phyloP scores from a whole-genome alignment of 2,797 vertebrate species.

The Remorina albescens region DNA sequence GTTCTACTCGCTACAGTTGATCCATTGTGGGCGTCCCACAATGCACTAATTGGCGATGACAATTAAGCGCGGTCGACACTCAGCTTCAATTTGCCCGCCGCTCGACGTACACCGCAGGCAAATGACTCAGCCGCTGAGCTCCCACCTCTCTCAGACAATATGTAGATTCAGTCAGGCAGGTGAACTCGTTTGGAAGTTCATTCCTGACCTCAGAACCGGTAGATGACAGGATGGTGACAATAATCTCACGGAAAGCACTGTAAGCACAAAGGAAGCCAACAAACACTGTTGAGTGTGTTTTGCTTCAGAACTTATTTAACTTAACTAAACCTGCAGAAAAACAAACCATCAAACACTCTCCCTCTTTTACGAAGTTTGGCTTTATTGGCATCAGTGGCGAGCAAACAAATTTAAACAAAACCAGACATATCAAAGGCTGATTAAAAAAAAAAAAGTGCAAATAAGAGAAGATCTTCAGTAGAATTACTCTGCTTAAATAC shows the following conservation, averaged over 20 bases:
- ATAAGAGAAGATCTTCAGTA: conserved; percentile 35
- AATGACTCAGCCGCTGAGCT: conserved; percentile 34
- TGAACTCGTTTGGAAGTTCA: conserved; percentile 13
- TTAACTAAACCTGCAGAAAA: neutral
- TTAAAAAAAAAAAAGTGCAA: conserved; percentile 54
- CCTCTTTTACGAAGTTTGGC: conserved; percentile 63
- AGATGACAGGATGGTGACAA: neutral
- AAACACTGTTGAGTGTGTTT: neutral
- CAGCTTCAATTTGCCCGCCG: conserved; percentile 88
- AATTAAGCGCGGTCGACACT: conserved; percentile 89
- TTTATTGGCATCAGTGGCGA: conserved; percentile 79
- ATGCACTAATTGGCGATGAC: conserved; percentile 97
- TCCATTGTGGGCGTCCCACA: conserved; percentile 92
- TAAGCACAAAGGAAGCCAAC: neutral
- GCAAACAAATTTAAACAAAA: conserved; percentile 48
- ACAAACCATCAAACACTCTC: neutral
- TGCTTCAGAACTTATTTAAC: neutral
- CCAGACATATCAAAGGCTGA: conserved; percentile 42
- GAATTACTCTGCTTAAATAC: conserved; percentile 64
- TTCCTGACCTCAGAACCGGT: neutral
- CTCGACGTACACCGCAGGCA: conserved; percentile 68
- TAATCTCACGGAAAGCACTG: neutral
- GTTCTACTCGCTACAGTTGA: conserved; percentile 91
- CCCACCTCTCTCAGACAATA: conserved; percentile 31
- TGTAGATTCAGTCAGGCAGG: conserved; percentile 48